phyloP scores from a whole-genome alignment of 2,888 invertebrate species.

The Drosophila mimica region DNA sequence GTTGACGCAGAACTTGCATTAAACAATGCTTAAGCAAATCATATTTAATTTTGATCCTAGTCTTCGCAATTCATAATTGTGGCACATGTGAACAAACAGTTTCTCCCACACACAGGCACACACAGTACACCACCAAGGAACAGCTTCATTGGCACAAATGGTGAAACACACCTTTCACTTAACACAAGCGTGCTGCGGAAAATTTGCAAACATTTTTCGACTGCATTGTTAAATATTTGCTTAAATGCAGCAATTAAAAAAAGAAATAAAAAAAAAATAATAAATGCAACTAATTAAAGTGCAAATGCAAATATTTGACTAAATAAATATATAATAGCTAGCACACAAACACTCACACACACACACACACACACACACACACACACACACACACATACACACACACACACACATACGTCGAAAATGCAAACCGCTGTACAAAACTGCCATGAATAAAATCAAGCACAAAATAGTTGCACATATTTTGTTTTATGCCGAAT shows the following conservation, averaged over 20 bases:
- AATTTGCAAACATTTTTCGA: conserved; percentile 19
- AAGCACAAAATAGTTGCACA: not conserved
- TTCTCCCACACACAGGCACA: conserved; percentile 1
- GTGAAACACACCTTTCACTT: conserved; percentile 23
- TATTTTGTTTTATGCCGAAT: not conserved
- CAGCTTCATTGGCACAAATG: conserved; percentile 68
- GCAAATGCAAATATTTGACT: conserved; percentile 70
- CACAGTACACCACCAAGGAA: conserved; percentile 34
- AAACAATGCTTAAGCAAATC: too few species aligned
- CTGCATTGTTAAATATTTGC: conserved; percentile 47
- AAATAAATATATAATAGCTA: conserved; percentile 45
- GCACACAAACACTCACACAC: conserved; percentile 8
- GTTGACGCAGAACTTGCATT: too few species aligned
- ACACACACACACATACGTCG: too few species aligned
- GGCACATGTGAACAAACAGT: conserved; percentile 10
- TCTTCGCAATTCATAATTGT: conserved; percentile 11
- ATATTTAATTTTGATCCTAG: not conserved
- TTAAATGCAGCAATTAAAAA: conserved; percentile 6
- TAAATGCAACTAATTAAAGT: conserved; percentile 69
- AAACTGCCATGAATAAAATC: conserved; percentile 3
- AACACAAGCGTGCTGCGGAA: not conserved
- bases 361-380: not conserved
- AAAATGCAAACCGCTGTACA: conserved; percentile 19
- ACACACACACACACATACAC: conserved; percentile 5
- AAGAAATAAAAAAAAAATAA: conserved; percentile 23